Base-by-base conservation (phyloP, 1,140 invertebrate genomes). In the Brevipalpus yothersi region DNA sequence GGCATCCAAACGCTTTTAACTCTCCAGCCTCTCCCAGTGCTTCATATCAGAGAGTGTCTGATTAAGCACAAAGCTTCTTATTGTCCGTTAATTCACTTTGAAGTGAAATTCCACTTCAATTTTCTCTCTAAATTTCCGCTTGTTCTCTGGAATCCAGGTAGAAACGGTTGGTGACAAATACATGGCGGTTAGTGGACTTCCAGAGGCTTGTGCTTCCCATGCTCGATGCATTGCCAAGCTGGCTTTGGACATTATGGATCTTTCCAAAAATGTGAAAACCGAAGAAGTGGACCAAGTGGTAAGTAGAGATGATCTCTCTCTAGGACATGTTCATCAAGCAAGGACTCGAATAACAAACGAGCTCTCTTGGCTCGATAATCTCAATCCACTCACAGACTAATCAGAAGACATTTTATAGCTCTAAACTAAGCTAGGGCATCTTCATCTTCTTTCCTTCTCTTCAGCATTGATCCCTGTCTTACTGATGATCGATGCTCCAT, bases 121-220 rank as follows among this genome's bases (percentile, higher is more conserved):
- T 56, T 42, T 56, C 53, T 54, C 53, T n/a, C 19, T 54, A 17
- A 11, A 39, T 56, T 39, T 57, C 19, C n/a, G n/a, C 45, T 40
- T 12, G 17, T 62, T 58, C 41, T 41, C 56, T 65, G 61, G 63
- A 60, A 47, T 67, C 15, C 70, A 97, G 91, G 92, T 98, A 45
- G 93, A 98, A 75, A 98, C 93, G n/a, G 86, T 96, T 21, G 92
- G 92, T 65, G 93, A 97, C 73, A 96, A 95, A 70, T 98, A 97
- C 71, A 96, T 98, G 92, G 90, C 91, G 1, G 90, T 96, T 7
- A 94, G 90, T 65, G 93, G 93, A 19, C 74, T 97, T 54, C 93
- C 93, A 1, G 91, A 96, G 68, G 82, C 82, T 15, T 90, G 88
- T 71, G 78, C 80, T 61, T 81, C 81, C 54, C 93, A 98, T 69